phyloP scores from a whole-genome alignment of 2,888 invertebrate species.

The Drosophila niveifrons region DNA sequence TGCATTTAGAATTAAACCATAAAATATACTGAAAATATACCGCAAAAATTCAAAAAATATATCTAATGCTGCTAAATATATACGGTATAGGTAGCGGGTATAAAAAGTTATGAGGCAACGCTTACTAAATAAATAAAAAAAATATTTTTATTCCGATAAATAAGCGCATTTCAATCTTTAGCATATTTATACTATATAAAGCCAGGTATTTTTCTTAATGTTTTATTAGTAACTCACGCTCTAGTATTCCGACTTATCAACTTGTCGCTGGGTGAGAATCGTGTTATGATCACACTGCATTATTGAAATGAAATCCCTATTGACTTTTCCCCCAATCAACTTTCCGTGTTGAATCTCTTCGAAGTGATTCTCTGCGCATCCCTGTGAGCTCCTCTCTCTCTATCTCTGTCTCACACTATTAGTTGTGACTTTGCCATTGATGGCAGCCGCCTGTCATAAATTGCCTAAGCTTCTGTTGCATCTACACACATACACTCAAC shows the following conservation, averaged over 20 bases:
- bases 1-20: too few relatives aligned
- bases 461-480: conserved; percentile 63
- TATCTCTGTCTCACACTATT: conserved; percentile 11
- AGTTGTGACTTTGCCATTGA: conserved; percentile 34
- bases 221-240: neutral
- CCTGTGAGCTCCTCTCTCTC: conserved; percentile 17
- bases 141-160: too few relatives aligned
- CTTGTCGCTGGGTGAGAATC: conserved; percentile 21
- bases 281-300: conserved; percentile 35
- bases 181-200: neutral
- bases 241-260: conserved; percentile 1
- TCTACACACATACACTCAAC: conserved; percentile 23
- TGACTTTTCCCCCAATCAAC: conserved; percentile 58
- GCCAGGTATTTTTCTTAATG: neutral
- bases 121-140: too few relatives aligned
- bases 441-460: conserved; percentile 53
- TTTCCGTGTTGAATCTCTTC: conserved; percentile 23
- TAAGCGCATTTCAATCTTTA: neutral
- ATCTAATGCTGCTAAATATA: too few relatives aligned
- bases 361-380: conserved; percentile 33
- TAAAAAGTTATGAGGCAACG: too few relatives aligned
- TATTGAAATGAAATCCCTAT: conserved; percentile 46
- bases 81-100: too few relatives aligned
- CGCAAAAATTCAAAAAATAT: too few relatives aligned
- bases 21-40: too few relatives aligned